Evolutionary conservation across 2,888 invertebrate species (phyloP).

Genomic region (Linyphia triangularis): DNA sequence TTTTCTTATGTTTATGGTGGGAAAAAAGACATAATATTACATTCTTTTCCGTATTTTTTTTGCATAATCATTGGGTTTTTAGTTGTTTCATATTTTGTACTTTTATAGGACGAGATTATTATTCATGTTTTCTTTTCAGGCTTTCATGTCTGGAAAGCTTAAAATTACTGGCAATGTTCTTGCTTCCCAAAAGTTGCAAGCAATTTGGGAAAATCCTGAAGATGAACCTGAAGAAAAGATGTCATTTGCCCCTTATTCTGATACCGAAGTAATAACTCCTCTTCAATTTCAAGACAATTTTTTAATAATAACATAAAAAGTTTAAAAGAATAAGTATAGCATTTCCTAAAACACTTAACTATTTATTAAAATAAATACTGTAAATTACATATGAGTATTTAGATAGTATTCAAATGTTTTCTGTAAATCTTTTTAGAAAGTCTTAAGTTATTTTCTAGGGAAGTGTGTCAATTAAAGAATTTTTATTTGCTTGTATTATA

Average conservation of each 20-base stretch:
- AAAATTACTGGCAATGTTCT: slow-evolving; percentile 96
- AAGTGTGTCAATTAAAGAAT: neutral
- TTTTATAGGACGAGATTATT: neutral
- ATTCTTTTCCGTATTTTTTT: neutral
- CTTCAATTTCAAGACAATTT: too few species aligned
- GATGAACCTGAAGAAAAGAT: slow-evolving; percentile 64
- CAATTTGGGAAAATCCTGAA: slow-evolving; percentile 77
- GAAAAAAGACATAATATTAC: too few species aligned
- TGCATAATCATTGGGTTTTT: neutral
- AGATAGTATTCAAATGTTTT: too few species aligned
- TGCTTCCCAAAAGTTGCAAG: slow-evolving; percentile 90
- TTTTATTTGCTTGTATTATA: neutral
- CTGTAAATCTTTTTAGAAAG: too few species aligned
- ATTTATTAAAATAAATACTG: too few species aligned
- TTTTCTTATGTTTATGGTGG: too few species aligned
- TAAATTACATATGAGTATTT: too few species aligned
- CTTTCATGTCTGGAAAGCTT: slow-evolving; percentile 94
- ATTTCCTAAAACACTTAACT: too few species aligned
- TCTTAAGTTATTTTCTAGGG: too few species aligned
- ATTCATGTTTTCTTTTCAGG: slow-evolving; percentile 81
- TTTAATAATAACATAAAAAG: too few species aligned
- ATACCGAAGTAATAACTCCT: neutral
- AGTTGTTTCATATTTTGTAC: neutral
- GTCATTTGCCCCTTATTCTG: slow-evolving; percentile 57
- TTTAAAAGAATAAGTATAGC: too few species aligned